phyloP scores from a whole-genome alignment of 2,888 invertebrate species.

The Dynastes hyllus region DNA sequence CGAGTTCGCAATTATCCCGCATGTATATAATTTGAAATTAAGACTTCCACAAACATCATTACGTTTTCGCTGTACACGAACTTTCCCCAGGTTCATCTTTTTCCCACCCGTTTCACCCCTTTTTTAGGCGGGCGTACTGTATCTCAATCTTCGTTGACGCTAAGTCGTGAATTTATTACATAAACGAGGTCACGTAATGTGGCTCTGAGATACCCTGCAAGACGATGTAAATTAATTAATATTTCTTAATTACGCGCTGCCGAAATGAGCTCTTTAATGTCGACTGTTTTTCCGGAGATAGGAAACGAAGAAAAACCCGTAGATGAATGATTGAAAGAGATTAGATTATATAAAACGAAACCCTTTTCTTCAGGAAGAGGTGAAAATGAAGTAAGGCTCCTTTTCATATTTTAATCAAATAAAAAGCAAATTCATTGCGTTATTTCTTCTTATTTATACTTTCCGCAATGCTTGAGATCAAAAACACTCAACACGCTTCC shows the following conservation, averaged over 20 bases:
- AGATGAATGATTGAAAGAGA: constrained; percentile 1
- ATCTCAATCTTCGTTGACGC: constrained; percentile 8
- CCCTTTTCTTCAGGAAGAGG: not conserved
- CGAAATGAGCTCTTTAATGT: not conserved
- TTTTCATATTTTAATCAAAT: constrained; percentile 16
- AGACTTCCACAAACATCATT: constrained; percentile 17
- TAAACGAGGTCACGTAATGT: not conserved
- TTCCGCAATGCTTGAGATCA: too few species aligned
- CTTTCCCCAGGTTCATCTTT: not conserved
- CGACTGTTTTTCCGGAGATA: not conserved
- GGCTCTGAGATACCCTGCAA: not conserved
- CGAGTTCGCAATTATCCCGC: constrained; percentile 15
- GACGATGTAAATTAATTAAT: constrained; percentile 14
- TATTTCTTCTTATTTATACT: too few species aligned
- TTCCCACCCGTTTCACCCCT: not conserved
- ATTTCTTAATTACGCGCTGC: constrained; percentile 15
- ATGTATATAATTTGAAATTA: constrained; percentile 20
- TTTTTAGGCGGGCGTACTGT: not conserved
- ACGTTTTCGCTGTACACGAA: not conserved
- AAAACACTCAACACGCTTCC: too few species aligned
- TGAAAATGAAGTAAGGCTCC: not conserved
- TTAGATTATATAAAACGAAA: not conserved
- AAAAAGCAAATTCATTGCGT: not conserved
- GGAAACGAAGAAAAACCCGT: not conserved
- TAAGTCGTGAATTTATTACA: constrained; percentile 21